Evolutionary conservation across 2,113 vertebrate species (phyloP).

Genomic region (Falcunculus frontatus): DNA sequence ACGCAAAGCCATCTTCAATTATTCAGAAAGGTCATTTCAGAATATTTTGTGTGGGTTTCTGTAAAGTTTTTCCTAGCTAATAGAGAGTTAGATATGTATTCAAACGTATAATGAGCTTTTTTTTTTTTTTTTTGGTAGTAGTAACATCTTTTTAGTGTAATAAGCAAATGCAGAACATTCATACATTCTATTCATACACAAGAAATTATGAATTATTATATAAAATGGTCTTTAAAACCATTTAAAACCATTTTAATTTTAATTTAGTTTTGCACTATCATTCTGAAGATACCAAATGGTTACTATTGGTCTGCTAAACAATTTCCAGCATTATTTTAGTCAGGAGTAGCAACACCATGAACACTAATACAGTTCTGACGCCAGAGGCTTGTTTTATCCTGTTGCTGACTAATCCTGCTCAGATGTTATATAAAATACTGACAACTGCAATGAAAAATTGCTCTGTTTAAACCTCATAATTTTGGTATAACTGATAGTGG

Average conservation of each 20-base stretch:
- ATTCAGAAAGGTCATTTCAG: conserved; percentile 69
- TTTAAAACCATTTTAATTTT: not conserved
- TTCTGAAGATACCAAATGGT: not conserved
- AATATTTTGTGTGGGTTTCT: conserved; percentile 41
- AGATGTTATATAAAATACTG: not conserved
- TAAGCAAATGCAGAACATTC: not conserved
- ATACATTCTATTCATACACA: not conserved
- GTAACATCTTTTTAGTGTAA: not conserved
- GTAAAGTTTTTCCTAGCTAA: not conserved
- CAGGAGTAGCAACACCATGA: not conserved
- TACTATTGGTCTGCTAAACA: not conserved
- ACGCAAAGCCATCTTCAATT: conserved; percentile 66
- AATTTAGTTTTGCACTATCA: not conserved
- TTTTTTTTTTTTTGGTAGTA: not conserved
- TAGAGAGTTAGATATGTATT: not conserved
- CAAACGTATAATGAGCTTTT: not conserved
- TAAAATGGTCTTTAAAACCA: not conserved
- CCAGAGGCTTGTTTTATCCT: not conserved
- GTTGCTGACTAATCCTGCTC: not conserved
- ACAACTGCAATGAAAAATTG: not conserved
- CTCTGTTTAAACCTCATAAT: not conserved
- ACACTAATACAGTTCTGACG: not conserved
- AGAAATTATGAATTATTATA: not conserved
- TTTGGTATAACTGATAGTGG: not conserved
- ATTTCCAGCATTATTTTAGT: not conserved